Base-by-base conservation (phyloP, 2,888 invertebrate species). In the Maniola hyperantus region DNA sequence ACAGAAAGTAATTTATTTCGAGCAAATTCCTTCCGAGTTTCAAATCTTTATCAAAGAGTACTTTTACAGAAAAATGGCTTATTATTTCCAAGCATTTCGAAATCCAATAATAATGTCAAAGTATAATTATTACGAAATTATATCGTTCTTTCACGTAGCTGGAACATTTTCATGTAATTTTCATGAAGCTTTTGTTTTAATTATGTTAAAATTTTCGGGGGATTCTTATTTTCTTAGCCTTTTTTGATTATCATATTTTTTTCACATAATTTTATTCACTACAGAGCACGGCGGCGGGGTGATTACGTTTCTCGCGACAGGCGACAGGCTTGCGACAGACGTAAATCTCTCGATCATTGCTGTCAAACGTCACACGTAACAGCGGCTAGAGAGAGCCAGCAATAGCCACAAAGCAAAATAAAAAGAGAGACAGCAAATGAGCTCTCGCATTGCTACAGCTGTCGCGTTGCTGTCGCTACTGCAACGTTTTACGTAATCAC, bases 91-190 rank as follows among this genome's bases (percentile, higher is more conserved):
- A 55, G 36, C 36, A 6, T 36, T 55, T 36, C 8, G 0, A 55
- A 54, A 54, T 39, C 15, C 11, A 36, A 55, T 55, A 36, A 18
- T 39, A 15, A 11, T 39, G 15, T 55, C 36, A 55, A 55, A 55
- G 55, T 10, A 10, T 55, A 36, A 26, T 26, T 26, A 55, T 36
- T 11, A 55, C 18, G 18, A 15, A 55, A 55, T 55, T 18, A 55
- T 15, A 36, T 55, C 55, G 55, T 36, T 39, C 10, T 55, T 36
- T 39, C 36, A 15, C 36, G 36, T 11, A 1, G 36, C 36, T 8
- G n/a, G 34, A 54, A 33, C 2, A 33, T 34, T 53, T 33, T 53
- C 33, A 5, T 7, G 4, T 34, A 33, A 33, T 34, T 53, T 33
- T 53, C 33, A 5, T 7, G 4, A 53, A 33, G 34, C 54, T 34